Base-by-base conservation (phyloP, 1,140 invertebrate genomes). In the Radopholus similis region DNA sequence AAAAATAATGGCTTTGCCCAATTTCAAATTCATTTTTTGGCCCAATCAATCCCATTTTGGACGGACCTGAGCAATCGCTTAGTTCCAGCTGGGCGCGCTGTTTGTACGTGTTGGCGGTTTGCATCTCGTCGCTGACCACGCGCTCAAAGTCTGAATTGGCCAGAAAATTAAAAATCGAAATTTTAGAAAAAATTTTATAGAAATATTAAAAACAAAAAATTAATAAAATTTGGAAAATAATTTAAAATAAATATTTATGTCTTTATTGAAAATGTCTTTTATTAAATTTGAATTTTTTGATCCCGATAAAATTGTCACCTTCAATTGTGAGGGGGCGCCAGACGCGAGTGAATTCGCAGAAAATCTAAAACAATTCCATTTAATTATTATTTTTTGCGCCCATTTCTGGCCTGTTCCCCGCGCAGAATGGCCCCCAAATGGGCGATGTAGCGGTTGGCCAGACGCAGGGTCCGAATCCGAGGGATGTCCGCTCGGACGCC, bases 361-460 rank as follows among this genome's bases (percentile, higher is more conserved):
- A 59, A 42, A 59, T 42, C 57, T 59, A 18, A 6, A 59, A 59
- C 34, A 42, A 42, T 18, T 18, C 8, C 23, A 11, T 15, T 4
- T 38, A 58, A 30, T 21, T 15, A 26, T 58, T 21, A 42, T 4
- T 4, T 30, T 56, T 56, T 0, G 35, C 28, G 35, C 11, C 38
- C n/a, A 40, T 40, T 40, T 40, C 0, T 56, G 35, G 40, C 57
- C 18, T 59, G 57, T 26, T 59, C 57, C 40, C 35, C 57, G 11
- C 42, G 18, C 26, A 59, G 40, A 26, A 59, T 59, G 21, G 28
- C 26, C 26, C 21, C 42, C 35, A 59, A 59, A 44, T 59, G 57
- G 13, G 18, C 57, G 40, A 59, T 59, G 35, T 59, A 59, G 34
- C 37, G 37, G 28, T 59, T 59, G 42, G 57, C 57, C 35, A 59